Percentiles rank a stretch among this genome's conserved stretches.
These are phyloP conservation scores for Anhinga rufa DNA, from an alignment of 2,113 vertebrate genomes.

Conservation along the genomic window DNA sequence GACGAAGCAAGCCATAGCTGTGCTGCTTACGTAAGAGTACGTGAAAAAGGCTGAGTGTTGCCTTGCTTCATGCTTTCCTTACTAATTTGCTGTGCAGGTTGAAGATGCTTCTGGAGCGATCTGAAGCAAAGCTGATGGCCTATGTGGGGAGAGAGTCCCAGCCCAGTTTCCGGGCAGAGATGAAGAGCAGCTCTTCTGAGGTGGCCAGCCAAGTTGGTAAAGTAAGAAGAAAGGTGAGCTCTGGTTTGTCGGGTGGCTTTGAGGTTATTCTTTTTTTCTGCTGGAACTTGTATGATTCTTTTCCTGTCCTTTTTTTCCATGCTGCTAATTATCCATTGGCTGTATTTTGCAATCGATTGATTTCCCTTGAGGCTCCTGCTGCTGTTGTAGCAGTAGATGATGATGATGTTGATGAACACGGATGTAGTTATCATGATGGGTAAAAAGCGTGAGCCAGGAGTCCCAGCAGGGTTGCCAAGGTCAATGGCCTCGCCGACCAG, in stretches of 20 bases:
- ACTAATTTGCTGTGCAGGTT: conserved; percentile 57
- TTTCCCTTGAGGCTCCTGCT: not conserved
- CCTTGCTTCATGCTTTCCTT: not conserved
- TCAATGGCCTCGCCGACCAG: not conserved
- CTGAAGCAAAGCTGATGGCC: conserved; percentile 75
- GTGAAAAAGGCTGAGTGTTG: not conserved
- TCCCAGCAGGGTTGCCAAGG: not conserved
- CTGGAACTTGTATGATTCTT: not conserved
- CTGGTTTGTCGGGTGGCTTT: not conserved
- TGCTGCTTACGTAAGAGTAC: not conserved
- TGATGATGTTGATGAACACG: not conserved
- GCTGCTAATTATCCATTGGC: not conserved
- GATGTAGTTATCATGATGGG: not conserved
- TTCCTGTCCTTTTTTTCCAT: not conserved
- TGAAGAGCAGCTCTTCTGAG: not conserved
- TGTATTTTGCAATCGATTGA: not conserved
- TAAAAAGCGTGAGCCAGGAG: not conserved
- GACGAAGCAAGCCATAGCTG: not conserved
- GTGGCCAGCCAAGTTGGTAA: not conserved
- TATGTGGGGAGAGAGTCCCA: not conserved
- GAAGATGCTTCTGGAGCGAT: conserved; percentile 75
- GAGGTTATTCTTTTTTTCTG: not conserved
- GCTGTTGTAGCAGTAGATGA: not conserved
- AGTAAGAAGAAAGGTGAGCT: not conserved
- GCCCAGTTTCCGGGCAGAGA: not conserved